Evolutionary conservation across 2,888 invertebrate genomes (phyloP).

Genomic region (Ennomos quercinarius): DNA sequence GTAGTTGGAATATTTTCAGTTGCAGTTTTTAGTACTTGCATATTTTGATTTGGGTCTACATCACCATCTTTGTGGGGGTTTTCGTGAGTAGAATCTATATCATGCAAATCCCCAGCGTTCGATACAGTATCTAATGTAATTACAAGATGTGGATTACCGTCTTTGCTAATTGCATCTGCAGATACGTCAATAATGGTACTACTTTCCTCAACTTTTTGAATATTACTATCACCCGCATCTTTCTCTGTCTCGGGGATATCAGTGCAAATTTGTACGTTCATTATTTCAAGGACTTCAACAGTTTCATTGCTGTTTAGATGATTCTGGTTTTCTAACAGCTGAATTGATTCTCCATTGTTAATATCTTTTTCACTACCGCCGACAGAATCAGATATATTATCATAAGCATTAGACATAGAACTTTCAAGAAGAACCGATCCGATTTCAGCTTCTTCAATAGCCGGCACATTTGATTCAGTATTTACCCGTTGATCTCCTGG

Average conservation of each 20-base stretch:
- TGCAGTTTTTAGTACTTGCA: not conserved
- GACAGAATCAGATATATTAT: slow-evolving; percentile 1
- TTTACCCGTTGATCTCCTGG: not conserved
- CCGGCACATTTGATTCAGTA: not conserved
- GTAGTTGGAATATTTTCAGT: slow-evolving; percentile 5
- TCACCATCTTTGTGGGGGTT: not conserved
- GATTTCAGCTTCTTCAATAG: not conserved
- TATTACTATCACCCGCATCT: not conserved
- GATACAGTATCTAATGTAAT: not conserved
- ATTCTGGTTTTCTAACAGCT: not conserved
- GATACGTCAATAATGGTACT: not conserved
- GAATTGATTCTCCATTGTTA: not conserved
- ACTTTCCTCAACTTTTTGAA: not conserved
- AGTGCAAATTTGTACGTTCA: not conserved
- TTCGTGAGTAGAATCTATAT: not conserved
- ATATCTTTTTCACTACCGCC: not conserved
- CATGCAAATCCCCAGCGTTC: not conserved
- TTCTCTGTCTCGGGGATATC: not conserved
- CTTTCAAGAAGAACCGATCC: not conserved
- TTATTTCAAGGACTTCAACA: slow-evolving; percentile 2
- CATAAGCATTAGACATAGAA: not conserved
- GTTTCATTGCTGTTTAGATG: not conserved
- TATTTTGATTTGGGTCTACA: not conserved
- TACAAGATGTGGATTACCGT: not conserved
- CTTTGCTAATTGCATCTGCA: not conserved